A percentile compares a stretch with the other conserved stretches of the same genome.
Conservation (phyloP, 2,888 invertebrate species). For the Dynastes grantii region DNA sequence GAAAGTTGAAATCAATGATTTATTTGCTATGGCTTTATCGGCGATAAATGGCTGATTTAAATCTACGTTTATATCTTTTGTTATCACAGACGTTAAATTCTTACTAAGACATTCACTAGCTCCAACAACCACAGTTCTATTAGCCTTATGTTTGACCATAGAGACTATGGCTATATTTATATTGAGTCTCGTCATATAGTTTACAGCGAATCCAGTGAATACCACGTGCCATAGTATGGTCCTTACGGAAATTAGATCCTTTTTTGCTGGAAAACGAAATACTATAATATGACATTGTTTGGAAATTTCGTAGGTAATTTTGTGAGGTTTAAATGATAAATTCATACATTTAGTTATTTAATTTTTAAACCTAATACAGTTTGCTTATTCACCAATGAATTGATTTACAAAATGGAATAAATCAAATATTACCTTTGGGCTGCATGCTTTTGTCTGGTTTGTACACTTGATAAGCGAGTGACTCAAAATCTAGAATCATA, state of each 20-base stretch:
- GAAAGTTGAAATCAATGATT: background rate
- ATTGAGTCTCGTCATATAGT: conserved; percentile 80
- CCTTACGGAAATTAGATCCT: conserved; percentile 63
- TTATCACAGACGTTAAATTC: conserved; percentile 22
- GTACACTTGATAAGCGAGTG: too few relatives aligned
- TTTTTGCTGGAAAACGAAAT: conserved; percentile 51
- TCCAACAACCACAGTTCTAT: background rate
- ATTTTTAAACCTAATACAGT: background rate
- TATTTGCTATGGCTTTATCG: conserved; percentile 6
- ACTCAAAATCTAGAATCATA: too few relatives aligned
- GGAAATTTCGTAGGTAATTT: too few relatives aligned
- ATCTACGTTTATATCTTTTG: conserved; percentile 3
- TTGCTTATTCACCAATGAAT: background rate
- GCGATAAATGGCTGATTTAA: background rate
- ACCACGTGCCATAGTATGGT: conserved; percentile 77
- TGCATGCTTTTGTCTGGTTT: too few relatives aligned
- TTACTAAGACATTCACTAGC: conserved; percentile 40
- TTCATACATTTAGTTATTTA: too few relatives aligned
- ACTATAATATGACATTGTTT: background rate
- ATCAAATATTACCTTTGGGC: too few relatives aligned
- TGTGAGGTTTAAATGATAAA: too few relatives aligned
- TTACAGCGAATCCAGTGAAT: conserved; percentile 79
- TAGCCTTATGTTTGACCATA: conserved; percentile 71
- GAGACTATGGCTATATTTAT: conserved; percentile 80
- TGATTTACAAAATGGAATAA: background rate